Evolutionary conservation across 2,113 vertebrate species (phyloP).

Genomic region (Calypte anna): DNA sequence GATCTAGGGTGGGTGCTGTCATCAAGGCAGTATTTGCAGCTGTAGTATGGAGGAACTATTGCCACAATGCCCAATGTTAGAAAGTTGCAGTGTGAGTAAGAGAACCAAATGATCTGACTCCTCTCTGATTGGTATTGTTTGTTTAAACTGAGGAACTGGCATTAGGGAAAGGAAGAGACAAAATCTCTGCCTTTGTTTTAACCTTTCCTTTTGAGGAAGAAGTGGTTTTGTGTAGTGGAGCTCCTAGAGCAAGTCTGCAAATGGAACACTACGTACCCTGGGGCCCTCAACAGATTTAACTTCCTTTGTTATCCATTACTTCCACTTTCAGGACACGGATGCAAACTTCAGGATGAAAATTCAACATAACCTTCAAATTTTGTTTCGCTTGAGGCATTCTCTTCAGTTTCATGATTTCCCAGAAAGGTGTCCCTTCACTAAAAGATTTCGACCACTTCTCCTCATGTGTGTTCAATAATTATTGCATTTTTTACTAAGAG

Average conservation of each 20-base stretch:
- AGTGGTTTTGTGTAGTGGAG: not conserved
- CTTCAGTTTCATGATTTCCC: not conserved
- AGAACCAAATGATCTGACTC: not conserved
- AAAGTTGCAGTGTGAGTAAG: not conserved
- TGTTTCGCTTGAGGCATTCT: not conserved
- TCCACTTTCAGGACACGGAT: not conserved
- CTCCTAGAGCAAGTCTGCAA: not conserved
- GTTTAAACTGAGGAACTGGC: not conserved
- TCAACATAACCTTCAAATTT: not conserved
- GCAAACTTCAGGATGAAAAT: not conserved
- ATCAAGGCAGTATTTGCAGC: not conserved
- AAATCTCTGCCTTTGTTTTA: not conserved
- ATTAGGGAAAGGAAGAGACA: not conserved
- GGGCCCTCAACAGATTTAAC: not conserved
- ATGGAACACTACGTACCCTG: not conserved
- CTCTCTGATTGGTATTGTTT: not conserved
- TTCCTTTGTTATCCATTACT: not conserved
- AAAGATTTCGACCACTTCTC: not conserved
- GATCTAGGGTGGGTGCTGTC: not conserved
- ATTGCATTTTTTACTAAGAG: not conserved
- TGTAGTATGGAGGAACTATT: accelerated
- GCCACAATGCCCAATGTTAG: accelerated
- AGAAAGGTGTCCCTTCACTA: not conserved
- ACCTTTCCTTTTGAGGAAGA: not conserved
- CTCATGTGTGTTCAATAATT: not conserved